Evolutionary conservation across 2,888 invertebrate genomes (phyloP), one percentile per base, ranked within the genome.

Genomic region (Brenthis daphne): DNA sequence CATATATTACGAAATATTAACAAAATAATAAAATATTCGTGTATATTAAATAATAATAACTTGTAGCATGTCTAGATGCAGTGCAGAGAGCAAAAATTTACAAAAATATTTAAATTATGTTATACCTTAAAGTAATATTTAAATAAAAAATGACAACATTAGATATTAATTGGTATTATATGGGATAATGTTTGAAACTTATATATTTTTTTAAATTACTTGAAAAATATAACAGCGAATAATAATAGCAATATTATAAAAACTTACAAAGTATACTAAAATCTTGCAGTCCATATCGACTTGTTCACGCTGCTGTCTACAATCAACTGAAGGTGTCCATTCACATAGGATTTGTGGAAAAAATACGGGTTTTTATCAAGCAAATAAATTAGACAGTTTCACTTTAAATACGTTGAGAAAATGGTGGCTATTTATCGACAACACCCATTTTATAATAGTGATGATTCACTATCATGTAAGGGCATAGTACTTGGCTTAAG

Each of bases 311-410:
- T 29, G 55, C 48, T 48, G 43, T 14, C 48, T 29, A 33, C 50
- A 53, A 43, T 14, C 11, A 24, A 70, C 69, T 72, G 61, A 51
- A 57, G n/a, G 29, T 12, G n/a, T 37, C 8, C 14, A 50, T 58
- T 57, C 33, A 64, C 48, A 66, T 53, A 69, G 43, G 33, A 29
- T 55, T 51, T 57, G 57, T 5, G 55, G 71, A 77, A 77, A 76
- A 77, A 76, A 72, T 77, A 75, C 75, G 77, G 75, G 76, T 69
- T 75, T 75, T 76, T 73, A 74, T 74, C 75, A 69, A 66, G 56
- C 55, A 63, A 58, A 67, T 70, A 70, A 76, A 77, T 75, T 72
- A 70, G 76, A 74, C 61, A 16, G 75, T 76, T 77, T 76, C 75
- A 74, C 70, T 67, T 69, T 50, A 68, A 70, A 43, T 61, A 50